Evolutionary conservation across 2,113 vertebrate species (phyloP).

Genomic region (Natator depressus): DNA sequence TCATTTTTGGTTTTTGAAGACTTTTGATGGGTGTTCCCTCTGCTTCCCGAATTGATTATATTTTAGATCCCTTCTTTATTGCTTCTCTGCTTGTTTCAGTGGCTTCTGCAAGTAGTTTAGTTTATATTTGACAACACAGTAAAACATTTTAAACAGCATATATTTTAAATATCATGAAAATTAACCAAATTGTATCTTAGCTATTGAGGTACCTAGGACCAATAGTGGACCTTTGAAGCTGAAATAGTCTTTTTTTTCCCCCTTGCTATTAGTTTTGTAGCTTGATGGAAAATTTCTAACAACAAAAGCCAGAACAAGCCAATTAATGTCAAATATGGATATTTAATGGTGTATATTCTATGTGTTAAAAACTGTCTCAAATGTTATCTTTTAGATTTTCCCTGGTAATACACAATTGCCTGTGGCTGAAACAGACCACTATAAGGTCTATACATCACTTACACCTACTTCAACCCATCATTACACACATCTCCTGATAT

Average conservation of each 20-base stretch:
- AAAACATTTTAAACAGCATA: background rate
- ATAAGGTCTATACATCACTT: background rate
- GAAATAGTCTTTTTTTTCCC: background rate
- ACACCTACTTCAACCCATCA: background rate
- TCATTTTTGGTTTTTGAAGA: background rate
- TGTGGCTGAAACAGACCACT: background rate
- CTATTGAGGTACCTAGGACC: background rate
- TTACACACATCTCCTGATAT: background rate
- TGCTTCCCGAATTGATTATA: too few relatives aligned
- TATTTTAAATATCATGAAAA: background rate
- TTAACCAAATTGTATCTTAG: background rate
- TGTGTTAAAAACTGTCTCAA: background rate
- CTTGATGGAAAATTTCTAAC: accelerated
- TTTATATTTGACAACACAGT: background rate
- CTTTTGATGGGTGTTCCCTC: background rate
- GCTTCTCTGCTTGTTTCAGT: background rate
- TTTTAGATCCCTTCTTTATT: background rate
- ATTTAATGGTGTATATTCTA: background rate
- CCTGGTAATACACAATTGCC: background rate
- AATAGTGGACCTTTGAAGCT: background rate
- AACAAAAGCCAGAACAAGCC: background rate
- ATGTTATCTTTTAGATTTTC: background rate
- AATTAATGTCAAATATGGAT: background rate
- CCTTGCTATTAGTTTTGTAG: background rate
- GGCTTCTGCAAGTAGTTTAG: background rate